Conservation (phyloP, 2,888 invertebrate species). For the Lysandra bellargus region DNA sequence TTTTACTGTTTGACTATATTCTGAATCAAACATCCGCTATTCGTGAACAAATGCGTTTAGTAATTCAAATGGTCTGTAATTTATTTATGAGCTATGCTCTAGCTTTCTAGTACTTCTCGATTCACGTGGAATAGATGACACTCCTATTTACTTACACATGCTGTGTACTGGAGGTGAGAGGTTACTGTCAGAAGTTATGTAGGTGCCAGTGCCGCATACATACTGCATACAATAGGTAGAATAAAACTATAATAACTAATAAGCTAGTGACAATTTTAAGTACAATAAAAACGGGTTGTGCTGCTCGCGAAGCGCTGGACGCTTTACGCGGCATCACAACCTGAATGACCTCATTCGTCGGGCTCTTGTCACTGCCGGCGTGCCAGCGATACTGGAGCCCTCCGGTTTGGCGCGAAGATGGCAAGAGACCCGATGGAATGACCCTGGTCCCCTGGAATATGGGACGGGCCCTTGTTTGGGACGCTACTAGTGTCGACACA, state of each 20-base stretch:
- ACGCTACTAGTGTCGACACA: too few relatives aligned
- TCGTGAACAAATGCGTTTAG: conserved; percentile 28
- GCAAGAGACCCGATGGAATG: too few relatives aligned
- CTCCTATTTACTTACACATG: conserved; percentile 22
- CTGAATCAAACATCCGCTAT: conserved; percentile 18
- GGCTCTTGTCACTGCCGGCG: too few relatives aligned
- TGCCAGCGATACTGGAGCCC: too few relatives aligned
- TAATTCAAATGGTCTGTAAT: conserved; percentile 34
- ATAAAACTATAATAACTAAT: neutral
- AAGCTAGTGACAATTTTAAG: neutral
- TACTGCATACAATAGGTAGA: neutral
- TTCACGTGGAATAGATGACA: conserved; percentile 34
- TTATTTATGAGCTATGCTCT: conserved; percentile 36
- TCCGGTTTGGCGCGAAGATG: too few relatives aligned
- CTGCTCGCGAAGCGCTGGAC: too few relatives aligned
- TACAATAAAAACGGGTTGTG: too few relatives aligned
- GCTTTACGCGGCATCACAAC: too few relatives aligned
- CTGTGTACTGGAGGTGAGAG: neutral
- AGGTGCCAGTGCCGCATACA: neutral
- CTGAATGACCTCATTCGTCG: too few relatives aligned
- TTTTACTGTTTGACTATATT: neutral
- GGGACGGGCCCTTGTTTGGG: too few relatives aligned
- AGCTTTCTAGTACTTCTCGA: conserved; percentile 36
- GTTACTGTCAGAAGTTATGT: neutral
- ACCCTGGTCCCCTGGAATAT: too few relatives aligned